phyloP scores from a whole-genome alignment of 1,140 invertebrate genomes.

The Nomia melanderi region DNA sequence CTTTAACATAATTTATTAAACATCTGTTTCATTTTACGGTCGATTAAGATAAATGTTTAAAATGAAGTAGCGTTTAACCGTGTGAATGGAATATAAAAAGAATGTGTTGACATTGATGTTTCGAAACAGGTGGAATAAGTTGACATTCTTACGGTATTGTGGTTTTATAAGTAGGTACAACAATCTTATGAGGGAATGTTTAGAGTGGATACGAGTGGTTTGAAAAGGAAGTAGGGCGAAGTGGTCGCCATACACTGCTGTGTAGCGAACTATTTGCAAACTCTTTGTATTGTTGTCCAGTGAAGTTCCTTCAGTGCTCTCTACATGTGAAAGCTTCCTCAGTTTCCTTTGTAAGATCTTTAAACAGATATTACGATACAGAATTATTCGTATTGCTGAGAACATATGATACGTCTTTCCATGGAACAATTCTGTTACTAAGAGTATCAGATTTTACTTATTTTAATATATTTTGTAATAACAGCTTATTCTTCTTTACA shows the following conservation, averaged over 20 bases:
- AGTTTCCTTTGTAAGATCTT: neutral
- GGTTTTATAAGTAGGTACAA: neutral
- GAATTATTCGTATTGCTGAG: neutral
- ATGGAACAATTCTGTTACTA: neutral
- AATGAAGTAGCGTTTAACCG: no score
- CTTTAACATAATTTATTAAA: no score
- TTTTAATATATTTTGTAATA: no score
- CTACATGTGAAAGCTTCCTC: neutral
- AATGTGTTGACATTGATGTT: neutral
- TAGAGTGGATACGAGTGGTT: neutral
- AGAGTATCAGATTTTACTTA: neutral
- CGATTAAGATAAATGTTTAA: no score
- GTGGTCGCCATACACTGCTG: neutral
- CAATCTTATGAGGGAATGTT: neutral
- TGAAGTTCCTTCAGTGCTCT: neutral
- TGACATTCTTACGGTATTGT: neutral
- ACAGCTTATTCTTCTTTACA: no score
- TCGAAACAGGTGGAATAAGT: neutral
- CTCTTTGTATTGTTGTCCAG: constrained; percentile 1
- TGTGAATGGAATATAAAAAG: no score
- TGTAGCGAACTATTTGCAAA: neutral
- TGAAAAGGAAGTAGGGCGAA: neutral
- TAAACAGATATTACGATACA: neutral
- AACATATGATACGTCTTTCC: neutral
- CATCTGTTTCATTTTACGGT: no score